Percentiles rank a stretch among this genome's conserved stretches.
These are phyloP conservation scores for Hetaerina titia DNA, from an alignment of 2,888 invertebrate species.

Conservation along the genomic window DNA sequence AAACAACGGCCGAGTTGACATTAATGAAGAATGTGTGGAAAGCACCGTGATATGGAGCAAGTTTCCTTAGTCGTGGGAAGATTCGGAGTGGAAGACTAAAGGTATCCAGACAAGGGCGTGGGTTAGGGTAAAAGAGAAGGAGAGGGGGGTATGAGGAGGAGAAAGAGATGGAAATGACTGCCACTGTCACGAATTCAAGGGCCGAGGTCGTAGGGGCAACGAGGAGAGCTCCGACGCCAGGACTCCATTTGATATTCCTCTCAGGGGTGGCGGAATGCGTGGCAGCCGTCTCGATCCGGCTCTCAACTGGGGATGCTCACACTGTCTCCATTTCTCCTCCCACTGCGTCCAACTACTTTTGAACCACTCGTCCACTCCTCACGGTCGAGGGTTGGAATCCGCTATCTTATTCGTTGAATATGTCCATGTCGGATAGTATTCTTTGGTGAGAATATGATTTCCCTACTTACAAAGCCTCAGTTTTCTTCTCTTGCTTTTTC, in stretches of 20 bases:
- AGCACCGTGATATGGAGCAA: background rate
- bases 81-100: background rate
- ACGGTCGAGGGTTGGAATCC: background rate
- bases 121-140: background rate
- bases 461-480: no score
- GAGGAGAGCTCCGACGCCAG: background rate
- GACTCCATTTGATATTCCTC: constrained; percentile 13
- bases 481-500: no score
- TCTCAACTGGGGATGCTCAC: background rate
- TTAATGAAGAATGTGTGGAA: background rate
- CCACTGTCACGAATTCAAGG: constrained; percentile 17
- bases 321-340: background rate
- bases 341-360: background rate
- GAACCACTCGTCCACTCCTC: background rate
- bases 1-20: background rate
- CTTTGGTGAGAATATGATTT: no score
- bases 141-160: background rate
- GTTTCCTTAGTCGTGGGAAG: background rate
- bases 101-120: background rate
- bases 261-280: constrained; percentile 2
- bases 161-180: constrained; percentile 19
- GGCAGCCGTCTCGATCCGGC: background rate
- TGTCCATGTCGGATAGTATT: background rate
- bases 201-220: background rate
- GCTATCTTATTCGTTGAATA: background rate